Conservation (phyloP, 2,888 invertebrate genomes). For the Globia sparganii region DNA sequence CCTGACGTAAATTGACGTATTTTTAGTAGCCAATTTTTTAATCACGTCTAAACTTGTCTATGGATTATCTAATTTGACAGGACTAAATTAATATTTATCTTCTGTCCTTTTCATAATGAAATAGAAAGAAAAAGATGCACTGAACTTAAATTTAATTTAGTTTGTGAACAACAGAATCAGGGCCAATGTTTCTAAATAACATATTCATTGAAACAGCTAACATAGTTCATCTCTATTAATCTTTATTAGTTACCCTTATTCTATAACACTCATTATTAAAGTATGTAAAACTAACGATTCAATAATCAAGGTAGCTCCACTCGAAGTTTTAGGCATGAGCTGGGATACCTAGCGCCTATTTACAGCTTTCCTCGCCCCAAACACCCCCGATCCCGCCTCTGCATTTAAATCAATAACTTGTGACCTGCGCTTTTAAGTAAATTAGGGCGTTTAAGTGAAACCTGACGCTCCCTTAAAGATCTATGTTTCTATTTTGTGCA, state of each 20-base stretch:
- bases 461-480: not conserved
- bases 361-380: no score
- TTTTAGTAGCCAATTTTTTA: no score
- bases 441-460: slow-evolving; percentile 1
- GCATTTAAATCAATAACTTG: slow-evolving; percentile 26
- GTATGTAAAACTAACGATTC: not conserved
- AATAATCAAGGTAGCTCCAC: not conserved
- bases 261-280: not conserved
- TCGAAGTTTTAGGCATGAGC: not conserved
- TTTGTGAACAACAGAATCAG: no score
- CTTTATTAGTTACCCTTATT: not conserved
- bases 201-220: not conserved
- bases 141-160: no score
- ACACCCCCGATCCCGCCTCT: no score
- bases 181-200: not conserved
- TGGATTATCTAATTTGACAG: no score
- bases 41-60: no score
- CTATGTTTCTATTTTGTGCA: not conserved
- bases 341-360: not conserved
- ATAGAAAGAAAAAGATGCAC: no score
- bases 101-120: no score
- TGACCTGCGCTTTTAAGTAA: slow-evolving; percentile 27
- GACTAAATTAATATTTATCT: no score
- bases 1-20: no score
- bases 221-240: not conserved